Evolutionary conservation across 2,113 vertebrate species (phyloP), one percentile per base, ranked within the genome.

Genomic region (Scatophagus argus): DNA sequence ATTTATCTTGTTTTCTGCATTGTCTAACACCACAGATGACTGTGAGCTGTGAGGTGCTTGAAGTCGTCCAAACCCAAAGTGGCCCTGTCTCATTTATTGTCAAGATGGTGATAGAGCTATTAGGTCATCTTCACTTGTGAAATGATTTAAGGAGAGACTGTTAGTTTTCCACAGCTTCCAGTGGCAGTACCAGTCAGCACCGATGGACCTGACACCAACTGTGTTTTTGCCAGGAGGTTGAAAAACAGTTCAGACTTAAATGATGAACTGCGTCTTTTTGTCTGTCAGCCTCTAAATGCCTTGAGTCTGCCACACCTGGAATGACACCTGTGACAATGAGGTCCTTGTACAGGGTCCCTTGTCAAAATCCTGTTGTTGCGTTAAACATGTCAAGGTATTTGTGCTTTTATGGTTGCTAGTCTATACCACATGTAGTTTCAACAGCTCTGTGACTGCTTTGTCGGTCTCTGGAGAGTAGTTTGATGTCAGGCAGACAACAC

Each of bases 1-100:
- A 44, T 38, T 61, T 60, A 14, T 56, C 38, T 32, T 41, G 39
- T 76, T 39, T 41, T 60, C 58, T 32, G 41, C 38, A 49, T 34
- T 1, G 10, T 31, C 52, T 59, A 3, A 47, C 10, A 5, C 19
- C 5, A 9, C 25, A 60, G 14, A 43, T 52, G 63, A 31, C 41
- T 2, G 10, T 23, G 13, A 59, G 16, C 21, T 60, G 36, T 0
- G 12, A 31, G 36, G 7, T 62, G 16, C 38, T 74, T 44, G n/a
- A n/a, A n/a, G n/a, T n/a, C n/a, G 11, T 59, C 25, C 19, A 67
- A 39, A 59, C 13, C 16, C 41, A 38, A 41, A 47, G 4, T 14
- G 8, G 23, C 13, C 32, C 17, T 21, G 23, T 65, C 31, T 62
- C 56, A 60, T 72, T 44, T 56, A 21, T 60, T 65, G 29, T 47